Base-by-base conservation (phyloP, 2,888 invertebrate genomes). In the Agrenia bidenticulata region DNA sequence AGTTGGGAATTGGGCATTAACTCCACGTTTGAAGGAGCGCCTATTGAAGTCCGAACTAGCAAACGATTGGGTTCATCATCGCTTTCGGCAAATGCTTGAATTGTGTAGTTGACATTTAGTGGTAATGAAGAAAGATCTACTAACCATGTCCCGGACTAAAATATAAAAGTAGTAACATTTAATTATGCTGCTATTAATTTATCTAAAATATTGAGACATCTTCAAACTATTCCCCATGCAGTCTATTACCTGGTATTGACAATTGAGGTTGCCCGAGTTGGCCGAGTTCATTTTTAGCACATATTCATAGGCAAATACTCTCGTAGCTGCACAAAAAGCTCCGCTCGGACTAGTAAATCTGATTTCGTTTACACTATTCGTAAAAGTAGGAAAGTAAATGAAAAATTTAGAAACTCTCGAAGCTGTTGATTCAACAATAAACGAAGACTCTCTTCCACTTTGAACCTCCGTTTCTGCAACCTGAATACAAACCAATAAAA, bases 251-350 rank as follows among this genome's bases (percentile, higher is more conserved):
- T 37, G 9, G 42, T 19, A 17, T 4, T 13, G 17, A 58, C 49
- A 26, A 1, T n/a, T n/a, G n/a, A n/a, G n/a, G n/a, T n/a, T n/a
- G n/a, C 50, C 67, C 51, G 15, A 7, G 9, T 19, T 21, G 19
- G 45, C n/a, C 5, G 45, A 17, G 45, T 45, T 45, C 45, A 45
- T 45, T 45, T 39, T 13, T n/a, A 41, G n/a, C 24, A 57, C n/a
- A 11, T 19, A 57, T 5, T 41, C 41, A n/a, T 57, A 57, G 39
- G n/a, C 23, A 21, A 13, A 32, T 4, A 57, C 56, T 7, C 15
- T 41, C 13, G 13, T 32, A 57, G 32, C 41, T 2, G 4, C 39
- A n/a, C 56, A 57, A 13, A 2, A 4, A 39, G 23, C 41, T 5
- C 56, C 56, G 9, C 41, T 57, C 19, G 56, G 56, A 23, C n/a